Conservation (phyloP, 2,113 vertebrate species). For the Sinocyclocheilus grahami region DNA sequence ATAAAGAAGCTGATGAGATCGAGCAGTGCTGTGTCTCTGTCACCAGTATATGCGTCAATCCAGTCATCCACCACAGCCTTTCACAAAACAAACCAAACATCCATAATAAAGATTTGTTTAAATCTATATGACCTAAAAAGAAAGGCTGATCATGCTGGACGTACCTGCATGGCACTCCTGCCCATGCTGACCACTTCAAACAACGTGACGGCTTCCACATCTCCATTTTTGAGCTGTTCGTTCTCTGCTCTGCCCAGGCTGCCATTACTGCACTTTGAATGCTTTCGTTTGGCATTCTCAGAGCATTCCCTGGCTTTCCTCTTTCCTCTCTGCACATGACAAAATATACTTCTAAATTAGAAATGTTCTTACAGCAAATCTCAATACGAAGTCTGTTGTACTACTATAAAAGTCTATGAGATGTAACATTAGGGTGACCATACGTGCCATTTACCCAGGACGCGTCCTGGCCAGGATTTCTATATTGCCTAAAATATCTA, state of each 20-base stretch:
- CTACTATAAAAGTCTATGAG: background rate
- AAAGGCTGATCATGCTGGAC: background rate
- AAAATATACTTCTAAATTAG: background rate
- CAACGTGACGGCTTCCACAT: slow-evolving; percentile 84
- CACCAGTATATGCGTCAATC: slow-evolving; percentile 82
- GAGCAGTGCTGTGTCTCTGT: slow-evolving; percentile 85
- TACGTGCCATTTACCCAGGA: no score
- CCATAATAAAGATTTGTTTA: background rate
- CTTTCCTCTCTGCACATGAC: slow-evolving; percentile 69
- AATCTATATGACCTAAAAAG: background rate
- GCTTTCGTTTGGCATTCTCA: slow-evolving; percentile 77
- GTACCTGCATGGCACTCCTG: slow-evolving; percentile 85
- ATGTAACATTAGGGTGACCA: background rate
- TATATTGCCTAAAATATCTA: no score
- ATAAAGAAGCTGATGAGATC: slow-evolving; percentile 94
- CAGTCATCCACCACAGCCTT: slow-evolving; percentile 90
- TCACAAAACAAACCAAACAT: slow-evolving; percentile 5
- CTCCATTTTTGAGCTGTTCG: slow-evolving; percentile 65
- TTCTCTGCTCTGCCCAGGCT: slow-evolving; percentile 59
- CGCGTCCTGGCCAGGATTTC: no score
- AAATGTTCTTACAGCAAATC: background rate
- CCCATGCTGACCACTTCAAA: slow-evolving; percentile 91
- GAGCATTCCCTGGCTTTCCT: slow-evolving; percentile 70
- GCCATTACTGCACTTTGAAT: slow-evolving; percentile 61
- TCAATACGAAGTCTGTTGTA: background rate